Percentiles rank a stretch among this genome's conserved stretches.
Evolutionary conservation across 2,113 vertebrate genomes (phyloP).

Genomic region (Albula glossodonta): DNA sequence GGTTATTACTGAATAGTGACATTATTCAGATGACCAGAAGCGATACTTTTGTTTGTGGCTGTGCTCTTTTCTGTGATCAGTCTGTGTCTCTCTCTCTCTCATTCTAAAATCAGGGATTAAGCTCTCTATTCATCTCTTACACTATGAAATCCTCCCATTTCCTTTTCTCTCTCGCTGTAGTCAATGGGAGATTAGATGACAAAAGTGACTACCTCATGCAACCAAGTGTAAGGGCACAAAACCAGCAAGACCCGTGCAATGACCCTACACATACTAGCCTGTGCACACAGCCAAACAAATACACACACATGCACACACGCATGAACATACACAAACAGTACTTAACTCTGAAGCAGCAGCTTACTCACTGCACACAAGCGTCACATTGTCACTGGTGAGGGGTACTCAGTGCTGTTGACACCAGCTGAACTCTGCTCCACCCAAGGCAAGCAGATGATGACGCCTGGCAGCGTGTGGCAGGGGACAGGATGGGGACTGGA

Average conservation of each 20-base stretch:
- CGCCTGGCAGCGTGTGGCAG: not conserved
- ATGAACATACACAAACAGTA: constrained; percentile 1
- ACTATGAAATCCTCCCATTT: constrained; percentile 46
- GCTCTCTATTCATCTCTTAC: constrained; percentile 21
- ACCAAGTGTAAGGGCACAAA: not conserved
- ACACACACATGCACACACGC: constrained; percentile 5
- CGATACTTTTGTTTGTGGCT: not conserved
- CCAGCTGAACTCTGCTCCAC: not conserved
- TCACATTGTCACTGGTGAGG: not conserved
- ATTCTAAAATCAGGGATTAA: constrained; percentile 16
- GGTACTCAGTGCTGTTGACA: not conserved
- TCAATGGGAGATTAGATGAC: constrained; percentile 48
- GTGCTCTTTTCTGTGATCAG: not conserved
- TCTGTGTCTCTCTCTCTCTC: not conserved
- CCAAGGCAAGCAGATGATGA: not conserved
- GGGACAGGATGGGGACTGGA: not conserved
- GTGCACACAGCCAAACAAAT: constrained; percentile 10
- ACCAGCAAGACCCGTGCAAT: not conserved
- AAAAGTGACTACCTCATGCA: constrained; percentile 29
- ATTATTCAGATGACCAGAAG: not conserved
- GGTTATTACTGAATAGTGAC: not conserved
- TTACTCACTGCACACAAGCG: not conserved
- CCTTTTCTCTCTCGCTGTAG: constrained; percentile 32
- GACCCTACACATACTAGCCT: too few relatives aligned
- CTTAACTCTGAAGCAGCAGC: not conserved